These are phyloP conservation scores for Drosophila nigromelanica DNA, from an alignment of 1,140 invertebrate genomes.

Conservation along the genomic window DNA sequence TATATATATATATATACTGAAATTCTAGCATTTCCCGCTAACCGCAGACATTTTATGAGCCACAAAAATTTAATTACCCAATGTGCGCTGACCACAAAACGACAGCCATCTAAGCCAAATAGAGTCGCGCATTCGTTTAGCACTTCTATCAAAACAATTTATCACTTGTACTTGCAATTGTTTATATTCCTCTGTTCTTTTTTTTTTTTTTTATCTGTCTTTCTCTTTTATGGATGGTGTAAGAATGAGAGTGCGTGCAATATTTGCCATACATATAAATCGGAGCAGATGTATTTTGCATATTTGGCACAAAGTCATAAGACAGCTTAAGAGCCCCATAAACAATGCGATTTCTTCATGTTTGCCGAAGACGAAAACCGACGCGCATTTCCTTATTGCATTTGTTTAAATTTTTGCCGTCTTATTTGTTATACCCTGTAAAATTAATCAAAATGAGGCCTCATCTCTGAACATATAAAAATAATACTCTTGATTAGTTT, in stretches of 20 bases:
- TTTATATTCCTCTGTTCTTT: not conserved
- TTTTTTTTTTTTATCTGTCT: not conserved
- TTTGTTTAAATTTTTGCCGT: constrained; percentile 32
- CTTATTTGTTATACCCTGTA: constrained; percentile 13
- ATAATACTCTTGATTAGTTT: too few species aligned
- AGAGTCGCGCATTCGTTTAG: constrained; percentile 4
- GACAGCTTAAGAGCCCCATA: constrained; percentile 19
- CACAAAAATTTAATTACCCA: constrained; percentile 64
- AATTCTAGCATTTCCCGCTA: constrained; percentile 58
- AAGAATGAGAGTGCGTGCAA: not conserved
- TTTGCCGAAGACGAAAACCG: constrained; percentile 6
- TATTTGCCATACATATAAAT: constrained; percentile 29
- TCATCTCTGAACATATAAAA: too few species aligned
- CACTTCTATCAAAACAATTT: constrained; percentile 15
- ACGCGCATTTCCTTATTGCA: constrained; percentile 65
- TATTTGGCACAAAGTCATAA: constrained; percentile 30
- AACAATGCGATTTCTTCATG: constrained; percentile 27
- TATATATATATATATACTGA: not conserved
- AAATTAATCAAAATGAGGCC: not conserved
- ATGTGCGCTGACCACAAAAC: constrained; percentile 38
- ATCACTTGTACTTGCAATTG: constrained; percentile 2
- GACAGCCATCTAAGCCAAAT: constrained; percentile 3
- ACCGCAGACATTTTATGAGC: constrained; percentile 49
- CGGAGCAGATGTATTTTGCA: constrained; percentile 10
- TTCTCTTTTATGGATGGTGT: not conserved